These are phyloP conservation scores for Hirtodrosophila duncani DNA, from an alignment of 2,888 invertebrate genomes.

Conservation along the genomic window DNA sequence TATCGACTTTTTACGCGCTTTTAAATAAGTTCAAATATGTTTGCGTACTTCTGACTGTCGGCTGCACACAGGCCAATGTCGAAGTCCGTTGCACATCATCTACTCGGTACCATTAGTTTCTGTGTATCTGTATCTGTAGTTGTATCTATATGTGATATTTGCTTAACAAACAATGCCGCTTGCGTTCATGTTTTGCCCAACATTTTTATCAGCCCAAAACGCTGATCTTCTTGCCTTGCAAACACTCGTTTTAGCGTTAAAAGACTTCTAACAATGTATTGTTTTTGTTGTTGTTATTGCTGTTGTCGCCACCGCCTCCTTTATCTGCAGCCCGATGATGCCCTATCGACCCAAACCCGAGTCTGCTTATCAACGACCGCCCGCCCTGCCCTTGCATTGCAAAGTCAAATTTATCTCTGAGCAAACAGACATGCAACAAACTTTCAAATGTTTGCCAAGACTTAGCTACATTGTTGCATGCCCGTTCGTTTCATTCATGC, in stretches of 20 bases:
- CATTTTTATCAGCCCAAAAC: slow-evolving; percentile 53
- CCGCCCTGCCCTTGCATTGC: too few species aligned
- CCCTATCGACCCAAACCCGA: slow-evolving; percentile 50
- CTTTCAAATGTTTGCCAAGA: slow-evolving; percentile 64
- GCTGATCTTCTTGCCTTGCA: too few species aligned
- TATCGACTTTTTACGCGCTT: slow-evolving; percentile 73
- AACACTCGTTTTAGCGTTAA: too few species aligned
- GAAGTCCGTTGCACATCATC: too few species aligned
- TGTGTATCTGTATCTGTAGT: slow-evolving; percentile 27
- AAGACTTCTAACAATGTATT: slow-evolving; percentile 36
- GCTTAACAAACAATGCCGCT: slow-evolving; percentile 49
- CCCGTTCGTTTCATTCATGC: slow-evolving; percentile 37
- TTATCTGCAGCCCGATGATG: slow-evolving; percentile 51
- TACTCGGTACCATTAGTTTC: slow-evolving; percentile 25
- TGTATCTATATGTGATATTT: slow-evolving; percentile 48
- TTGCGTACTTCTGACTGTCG: slow-evolving; percentile 57
- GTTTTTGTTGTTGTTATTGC: slow-evolving; percentile 24
- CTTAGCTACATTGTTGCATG: slow-evolving; percentile 71
- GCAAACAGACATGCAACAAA: slow-evolving; percentile 55
- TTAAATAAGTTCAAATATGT: slow-evolving; percentile 70
- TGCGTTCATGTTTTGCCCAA: slow-evolving; percentile 34
- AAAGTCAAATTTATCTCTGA: slow-evolving; percentile 54
- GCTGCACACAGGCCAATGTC: slow-evolving; percentile 10
- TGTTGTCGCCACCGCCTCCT: slow-evolving; percentile 24
- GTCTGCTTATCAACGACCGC: slow-evolving; percentile 57